phyloP scores from a whole-genome alignment of 2,113 vertebrate genomes.

The Melanotaenia duboulayi region DNA sequence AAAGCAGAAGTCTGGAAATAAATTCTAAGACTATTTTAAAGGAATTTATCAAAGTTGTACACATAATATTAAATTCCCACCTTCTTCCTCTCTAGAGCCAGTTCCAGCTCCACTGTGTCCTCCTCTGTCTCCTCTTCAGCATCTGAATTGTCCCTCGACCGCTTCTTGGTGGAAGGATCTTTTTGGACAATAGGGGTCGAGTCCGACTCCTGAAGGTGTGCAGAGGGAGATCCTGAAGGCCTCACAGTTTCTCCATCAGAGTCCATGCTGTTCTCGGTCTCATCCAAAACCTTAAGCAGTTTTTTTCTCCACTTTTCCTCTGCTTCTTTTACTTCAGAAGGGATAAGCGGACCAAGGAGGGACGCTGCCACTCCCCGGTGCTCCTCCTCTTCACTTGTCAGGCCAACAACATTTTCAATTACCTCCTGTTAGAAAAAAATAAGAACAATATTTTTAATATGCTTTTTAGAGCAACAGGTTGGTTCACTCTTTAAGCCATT shows the following conservation, averaged over 20 bases:
- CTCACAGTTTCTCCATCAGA: conserved; percentile 77
- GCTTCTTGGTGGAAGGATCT: conserved; percentile 85
- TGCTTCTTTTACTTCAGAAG: conserved; percentile 91
- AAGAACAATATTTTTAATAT: not conserved
- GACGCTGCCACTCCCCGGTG: conserved; percentile 91
- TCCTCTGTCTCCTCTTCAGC: conserved; percentile 90
- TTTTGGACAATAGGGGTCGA: conserved; percentile 76
- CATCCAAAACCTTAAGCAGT: conserved; percentile 88
- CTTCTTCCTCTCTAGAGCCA: conserved; percentile 96
- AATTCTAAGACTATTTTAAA: not conserved
- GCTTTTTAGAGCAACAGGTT: not conserved
- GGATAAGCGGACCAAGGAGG: conserved; percentile 92
- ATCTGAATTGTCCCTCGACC: conserved; percentile 80
- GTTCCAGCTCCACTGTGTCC: conserved; percentile 93
- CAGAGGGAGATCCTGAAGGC: conserved; percentile 40
- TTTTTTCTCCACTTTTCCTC: conserved; percentile 96
- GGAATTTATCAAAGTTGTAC: not conserved
- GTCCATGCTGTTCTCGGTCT: conserved; percentile 73
- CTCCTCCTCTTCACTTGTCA: conserved; percentile 94
- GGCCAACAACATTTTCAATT: conserved; percentile 92
- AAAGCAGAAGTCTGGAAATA: not conserved
- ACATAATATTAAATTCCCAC: conserved; percentile 61
- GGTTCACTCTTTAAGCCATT: not conserved
- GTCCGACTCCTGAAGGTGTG: conserved; percentile 66
- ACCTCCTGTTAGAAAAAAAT: conserved; percentile 86